Evolutionary conservation across 1,140 invertebrate genomes (phyloP), one percentile per base, ranked within the genome.

Genomic region (Parapsyche elsis): DNA sequence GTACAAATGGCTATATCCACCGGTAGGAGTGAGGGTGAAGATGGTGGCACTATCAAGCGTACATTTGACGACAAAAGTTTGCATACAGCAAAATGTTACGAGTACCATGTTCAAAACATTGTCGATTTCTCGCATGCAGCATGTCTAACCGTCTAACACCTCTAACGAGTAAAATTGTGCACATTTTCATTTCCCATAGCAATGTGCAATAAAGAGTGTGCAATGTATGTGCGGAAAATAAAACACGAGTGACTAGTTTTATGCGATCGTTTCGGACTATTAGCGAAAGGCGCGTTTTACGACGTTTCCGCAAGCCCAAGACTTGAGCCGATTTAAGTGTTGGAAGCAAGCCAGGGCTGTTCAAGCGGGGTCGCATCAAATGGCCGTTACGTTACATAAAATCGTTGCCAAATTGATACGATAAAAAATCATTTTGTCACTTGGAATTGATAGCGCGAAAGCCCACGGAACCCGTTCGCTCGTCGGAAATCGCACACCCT

Each of bases 401-500:
- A 67, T 26, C 64, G 64, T n/a, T 67, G 64, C 64, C 64, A 67
- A 67, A 67, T 67, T 30, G 64, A 67, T 67, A 67, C 64, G 30
- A 38, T 38, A 38, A 38, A 38, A 38, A 38, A 38, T 38, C 30
- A 38, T 38, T 38, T 38, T 38, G 30, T 38, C 30, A 38, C 30
- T 38, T 38, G 30, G 30, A 38, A 38, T 38, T 38, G 30, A 38
- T 38, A 38, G 30, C 30, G 30, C 30, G 30, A 38, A 38, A 38
- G 1, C 30, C 7, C 30, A 38, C 30, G 30, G 30, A 38, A 38
- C 30, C 30, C 30, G 30, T 38, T 38, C 30, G 30, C 30, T 7
- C 30, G 30, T 38, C 30, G 30, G 30, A 7, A 38, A 1, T 38
- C 30, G 30, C 30, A 7, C 30, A 38, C 30, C 30, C 30, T 38